Conservation (phyloP, 2,113 vertebrate species). For the Poicephalus meyeri region DNA sequence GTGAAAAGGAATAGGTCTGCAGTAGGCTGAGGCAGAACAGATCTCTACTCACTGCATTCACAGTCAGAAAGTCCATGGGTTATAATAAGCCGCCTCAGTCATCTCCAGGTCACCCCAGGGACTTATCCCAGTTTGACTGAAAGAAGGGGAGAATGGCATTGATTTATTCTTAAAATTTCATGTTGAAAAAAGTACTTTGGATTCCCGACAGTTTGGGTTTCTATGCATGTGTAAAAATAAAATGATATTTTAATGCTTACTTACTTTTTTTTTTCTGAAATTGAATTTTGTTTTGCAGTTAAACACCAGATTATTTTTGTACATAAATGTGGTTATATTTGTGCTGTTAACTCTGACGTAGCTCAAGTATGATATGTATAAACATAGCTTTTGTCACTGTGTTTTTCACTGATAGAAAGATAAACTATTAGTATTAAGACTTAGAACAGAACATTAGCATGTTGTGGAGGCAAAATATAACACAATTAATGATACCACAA, state of each 20-base stretch:
- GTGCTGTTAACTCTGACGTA: background rate
- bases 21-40: background rate
- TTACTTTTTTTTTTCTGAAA: background rate
- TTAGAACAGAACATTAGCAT: background rate
- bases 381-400: background rate
- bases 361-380: background rate
- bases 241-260: background rate
- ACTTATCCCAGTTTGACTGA: background rate
- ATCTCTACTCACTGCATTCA: background rate
- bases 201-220: background rate
- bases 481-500: background rate
- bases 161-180: background rate
- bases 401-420: background rate
- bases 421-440: background rate
- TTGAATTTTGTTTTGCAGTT: background rate
- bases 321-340: background rate
- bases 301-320: background rate
- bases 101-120: background rate
- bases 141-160: background rate
- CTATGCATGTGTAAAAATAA: background rate
- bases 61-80: background rate
- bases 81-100: background rate
- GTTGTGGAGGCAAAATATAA: background rate
- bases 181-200: background rate
- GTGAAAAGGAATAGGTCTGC: background rate